phyloP scores from a whole-genome alignment of 2,113 vertebrate genomes.

The Ammodytes dubius region DNA sequence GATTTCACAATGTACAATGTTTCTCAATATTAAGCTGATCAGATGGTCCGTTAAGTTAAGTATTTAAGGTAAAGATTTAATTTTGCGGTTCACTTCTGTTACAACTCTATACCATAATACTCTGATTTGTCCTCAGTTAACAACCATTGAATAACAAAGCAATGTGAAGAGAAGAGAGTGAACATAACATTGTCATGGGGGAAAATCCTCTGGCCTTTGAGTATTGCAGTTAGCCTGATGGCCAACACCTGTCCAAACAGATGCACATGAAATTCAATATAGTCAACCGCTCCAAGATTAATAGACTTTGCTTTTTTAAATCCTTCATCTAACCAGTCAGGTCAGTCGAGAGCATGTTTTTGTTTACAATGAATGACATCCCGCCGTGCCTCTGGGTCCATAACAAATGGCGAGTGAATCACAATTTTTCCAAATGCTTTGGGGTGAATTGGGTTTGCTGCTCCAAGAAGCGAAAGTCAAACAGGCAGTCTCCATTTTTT shows the following conservation, averaged over 20 bases:
- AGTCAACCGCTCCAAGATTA: constrained; percentile 32
- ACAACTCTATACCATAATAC: background rate
- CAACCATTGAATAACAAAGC: constrained; percentile 33
- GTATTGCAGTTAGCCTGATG: constrained; percentile 14
- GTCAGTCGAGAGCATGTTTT: constrained; percentile 30
- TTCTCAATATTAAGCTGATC: background rate
- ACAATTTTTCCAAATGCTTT: constrained; percentile 29
- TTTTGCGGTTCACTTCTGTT: background rate
- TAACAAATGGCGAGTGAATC: constrained; percentile 44
- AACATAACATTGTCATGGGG: background rate
- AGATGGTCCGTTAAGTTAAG: too few relatives aligned
- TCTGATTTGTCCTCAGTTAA: background rate
- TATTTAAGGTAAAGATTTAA: background rate
- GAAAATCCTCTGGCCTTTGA: background rate
- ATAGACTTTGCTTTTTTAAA: background rate
- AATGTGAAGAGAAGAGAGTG: background rate
- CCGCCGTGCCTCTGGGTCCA: background rate
- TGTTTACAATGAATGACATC: constrained; percentile 45
- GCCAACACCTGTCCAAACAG: constrained; percentile 59
- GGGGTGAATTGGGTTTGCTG: constrained; percentile 10
- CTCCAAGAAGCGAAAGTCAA: constrained; percentile 16
- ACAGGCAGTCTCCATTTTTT: background rate
- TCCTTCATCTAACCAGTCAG: constrained; percentile 21
- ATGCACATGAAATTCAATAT: constrained; percentile 46
- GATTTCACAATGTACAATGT: background rate